Percentiles rank a stretch among this genome's conserved stretches.
Conservation (phyloP, 2,888 invertebrate genomes). For the Ormyrus rosae region DNA sequence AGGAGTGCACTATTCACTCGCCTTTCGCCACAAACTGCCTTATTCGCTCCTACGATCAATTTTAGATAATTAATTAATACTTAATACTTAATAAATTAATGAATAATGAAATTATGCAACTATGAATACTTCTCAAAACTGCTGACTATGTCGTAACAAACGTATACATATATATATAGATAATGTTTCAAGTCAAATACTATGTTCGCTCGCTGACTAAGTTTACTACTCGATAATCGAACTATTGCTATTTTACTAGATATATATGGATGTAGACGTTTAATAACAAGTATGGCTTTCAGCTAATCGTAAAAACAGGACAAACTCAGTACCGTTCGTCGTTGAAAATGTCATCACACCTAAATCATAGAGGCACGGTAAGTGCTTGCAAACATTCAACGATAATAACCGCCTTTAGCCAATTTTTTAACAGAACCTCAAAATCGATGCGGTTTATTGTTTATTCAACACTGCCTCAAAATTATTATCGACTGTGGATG, state of each 20-base stretch:
- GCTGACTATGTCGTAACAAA: constrained; percentile 12
- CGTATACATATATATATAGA: background rate
- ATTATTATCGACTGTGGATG: no score
- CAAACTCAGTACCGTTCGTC: constrained; percentile 28
- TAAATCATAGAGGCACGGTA: constrained; percentile 22
- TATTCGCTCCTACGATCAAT: constrained; percentile 52
- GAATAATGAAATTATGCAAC: constrained; percentile 48
- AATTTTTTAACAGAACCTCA: no score
- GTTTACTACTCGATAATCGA: constrained; percentile 33
- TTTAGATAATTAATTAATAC: constrained; percentile 35
- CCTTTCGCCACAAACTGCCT: constrained; percentile 52
- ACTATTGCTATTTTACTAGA: constrained; percentile 35
- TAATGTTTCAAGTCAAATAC: constrained; percentile 33
- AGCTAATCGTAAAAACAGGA: constrained; percentile 18
- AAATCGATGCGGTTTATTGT: no score
- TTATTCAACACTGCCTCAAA: no score
- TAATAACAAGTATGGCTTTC: constrained; percentile 15
- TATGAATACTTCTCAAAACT: constrained; percentile 38
- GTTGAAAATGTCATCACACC: constrained; percentile 41
- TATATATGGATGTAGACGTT: constrained; percentile 21
- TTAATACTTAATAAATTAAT: constrained; percentile 36
- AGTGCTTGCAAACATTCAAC: constrained; percentile 27
- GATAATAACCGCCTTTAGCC: no score
- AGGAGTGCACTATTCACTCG: constrained; percentile 45
- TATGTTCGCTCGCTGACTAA: constrained; percentile 34